These are phyloP conservation scores for Danionella cerebrum DNA, from an alignment of 2,113 vertebrate species.

Conservation along the genomic window DNA sequence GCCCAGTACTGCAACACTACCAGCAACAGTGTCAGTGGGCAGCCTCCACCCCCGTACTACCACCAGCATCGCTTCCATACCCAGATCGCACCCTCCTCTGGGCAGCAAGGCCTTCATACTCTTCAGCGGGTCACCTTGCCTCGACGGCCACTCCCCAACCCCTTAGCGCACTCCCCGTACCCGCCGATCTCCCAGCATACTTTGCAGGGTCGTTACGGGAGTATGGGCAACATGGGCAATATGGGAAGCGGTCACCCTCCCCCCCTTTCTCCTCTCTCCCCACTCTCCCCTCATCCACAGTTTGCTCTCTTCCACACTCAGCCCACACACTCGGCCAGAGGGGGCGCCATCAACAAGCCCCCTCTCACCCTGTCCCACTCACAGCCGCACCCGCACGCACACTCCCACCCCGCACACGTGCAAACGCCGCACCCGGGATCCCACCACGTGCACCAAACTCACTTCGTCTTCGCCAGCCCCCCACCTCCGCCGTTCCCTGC, in stretches of 20 bases:
- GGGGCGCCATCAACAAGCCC: conserved; percentile 51
- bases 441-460: conserved; percentile 52
- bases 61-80: conserved; percentile 69
- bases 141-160: conserved; percentile 59
- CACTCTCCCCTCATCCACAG: conserved; percentile 58
- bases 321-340: conserved; percentile 41
- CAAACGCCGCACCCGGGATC: conserved; percentile 35
- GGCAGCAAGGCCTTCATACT: conserved; percentile 66
- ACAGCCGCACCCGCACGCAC: conserved; percentile 63
- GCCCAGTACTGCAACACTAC: conserved; percentile 81
- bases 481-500: conserved; percentile 51
- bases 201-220: conserved; percentile 46
- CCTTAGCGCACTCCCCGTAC: conserved; percentile 47
- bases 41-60: conserved; percentile 67
- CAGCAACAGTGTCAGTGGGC: conserved; percentile 51
- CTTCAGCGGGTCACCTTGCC: conserved; percentile 63
- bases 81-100: conserved; percentile 57
- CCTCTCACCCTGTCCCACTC: conserved; percentile 66
- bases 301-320: conserved; percentile 64
- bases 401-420: conserved; percentile 58
- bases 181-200: conserved; percentile 46
- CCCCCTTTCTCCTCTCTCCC: conserved; percentile 64
- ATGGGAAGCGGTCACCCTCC: conserved; percentile 41
- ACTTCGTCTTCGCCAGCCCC: conserved; percentile 63
- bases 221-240: conserved; percentile 42